Evolutionary conservation across 2,113 vertebrate species (phyloP), one percentile per base, ranked within the genome.

Genomic region (Oenanthe oenanthe): DNA sequence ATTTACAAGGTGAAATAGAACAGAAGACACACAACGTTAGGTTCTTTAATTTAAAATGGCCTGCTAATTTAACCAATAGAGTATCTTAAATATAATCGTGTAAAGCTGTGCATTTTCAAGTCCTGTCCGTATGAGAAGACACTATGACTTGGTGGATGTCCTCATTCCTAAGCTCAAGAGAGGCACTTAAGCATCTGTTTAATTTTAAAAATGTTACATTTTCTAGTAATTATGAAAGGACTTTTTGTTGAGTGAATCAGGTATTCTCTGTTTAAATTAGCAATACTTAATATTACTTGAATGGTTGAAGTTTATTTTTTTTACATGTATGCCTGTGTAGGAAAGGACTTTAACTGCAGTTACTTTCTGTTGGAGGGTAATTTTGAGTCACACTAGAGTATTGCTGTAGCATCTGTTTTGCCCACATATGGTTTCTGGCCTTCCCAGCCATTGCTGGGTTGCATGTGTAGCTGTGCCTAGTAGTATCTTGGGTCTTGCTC

Each of bases 51-150:
- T 76, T 47, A 19, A 76, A 83, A 45, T n/a, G 5, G 5, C 20
- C 10, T 75, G 26, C 15, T 81, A 6, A 20, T 60, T 50, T 50
- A 50, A 43, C 6, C 17, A 34, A 16, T 70, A 48, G 7, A 28
- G 22, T 57, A 10, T 68, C 12, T 26, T 10, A 32, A 16, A 13
- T 58, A 13, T 4, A 40, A 21, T 0, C 54, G 16, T 21, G 28
- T 65, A 45, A 38, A 61, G 25, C 19, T 1, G 4, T 57, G 21
- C 4, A 7, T 26, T 19, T 73, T 63, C 19, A 50, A 24, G 12
- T 71, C 22, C 17, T n/a, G 0, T 73, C 48, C 0, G 0, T 67
- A 1, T 34, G 32, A 47, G 42, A n/a, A 74, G 8, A 61, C 22
- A 20, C 11, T 38, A 0, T 11, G 48, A 24, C 32, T 36, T 85